Percentiles rank a stretch among this genome's conserved stretches.
These are phyloP conservation scores for Sphinx pinastri DNA, from an alignment of 2,888 invertebrate species.

Conservation along the genomic window DNA sequence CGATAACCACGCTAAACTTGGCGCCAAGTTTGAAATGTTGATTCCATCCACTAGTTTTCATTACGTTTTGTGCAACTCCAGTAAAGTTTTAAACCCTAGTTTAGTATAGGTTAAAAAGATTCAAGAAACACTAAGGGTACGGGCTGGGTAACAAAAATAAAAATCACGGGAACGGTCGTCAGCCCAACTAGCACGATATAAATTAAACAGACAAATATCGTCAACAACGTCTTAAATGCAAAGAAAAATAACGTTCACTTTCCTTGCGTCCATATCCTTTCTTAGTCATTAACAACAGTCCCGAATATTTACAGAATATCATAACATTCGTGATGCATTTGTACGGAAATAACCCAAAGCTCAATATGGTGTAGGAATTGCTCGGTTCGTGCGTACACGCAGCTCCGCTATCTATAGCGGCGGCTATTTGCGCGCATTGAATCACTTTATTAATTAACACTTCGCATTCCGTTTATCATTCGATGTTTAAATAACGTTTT, in stretches of 20 bases:
- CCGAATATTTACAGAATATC: neutral
- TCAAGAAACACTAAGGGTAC: no score
- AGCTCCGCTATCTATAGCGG: constrained; percentile 41
- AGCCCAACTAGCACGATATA: no score
- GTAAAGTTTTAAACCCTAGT: no score
- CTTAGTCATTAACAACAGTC: neutral
- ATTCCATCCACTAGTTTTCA: neutral
- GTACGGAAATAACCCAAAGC: constrained; percentile 35
- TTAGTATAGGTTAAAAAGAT: no score
- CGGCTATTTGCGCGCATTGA: constrained; percentile 44
- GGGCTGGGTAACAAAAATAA: no score
- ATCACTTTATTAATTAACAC: constrained; percentile 44
- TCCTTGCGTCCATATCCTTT: neutral
- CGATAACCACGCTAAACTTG: neutral
- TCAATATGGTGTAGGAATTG: constrained; percentile 44
- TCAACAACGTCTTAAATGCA: neutral
- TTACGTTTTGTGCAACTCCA: no score
- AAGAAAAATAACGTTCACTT: neutral
- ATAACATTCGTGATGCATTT: constrained; percentile 6
- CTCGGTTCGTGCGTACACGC: constrained; percentile 42
- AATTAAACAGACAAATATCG: no score
- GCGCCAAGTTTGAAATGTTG: neutral
- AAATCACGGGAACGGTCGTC: no score
- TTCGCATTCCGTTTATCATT: constrained; percentile 25
- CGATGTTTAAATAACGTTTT: neutral